Conservation (phyloP, 2,113 vertebrate species). For the Cavia aperea region DNA sequence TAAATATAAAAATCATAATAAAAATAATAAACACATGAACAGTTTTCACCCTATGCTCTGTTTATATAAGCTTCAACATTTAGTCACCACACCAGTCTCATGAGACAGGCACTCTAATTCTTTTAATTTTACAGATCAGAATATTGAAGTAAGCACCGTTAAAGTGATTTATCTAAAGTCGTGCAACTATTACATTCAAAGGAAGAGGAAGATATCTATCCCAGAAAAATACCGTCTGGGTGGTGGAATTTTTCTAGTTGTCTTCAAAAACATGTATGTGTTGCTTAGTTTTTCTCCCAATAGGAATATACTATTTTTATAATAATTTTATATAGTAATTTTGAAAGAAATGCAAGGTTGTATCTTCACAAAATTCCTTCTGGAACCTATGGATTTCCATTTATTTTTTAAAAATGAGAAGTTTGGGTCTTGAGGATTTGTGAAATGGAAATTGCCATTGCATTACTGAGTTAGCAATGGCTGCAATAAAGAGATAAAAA, state of each 20-base stretch:
- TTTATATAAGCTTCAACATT: background rate
- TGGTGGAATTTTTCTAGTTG: background rate
- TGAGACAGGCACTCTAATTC: background rate
- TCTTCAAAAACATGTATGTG: background rate
- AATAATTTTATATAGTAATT: constrained; percentile 2
- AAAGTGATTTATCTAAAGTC: background rate
- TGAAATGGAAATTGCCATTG: background rate
- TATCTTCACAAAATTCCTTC: background rate
- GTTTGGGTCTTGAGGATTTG: constrained; percentile 2
- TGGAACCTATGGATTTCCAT: constrained; percentile 22
- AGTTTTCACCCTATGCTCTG: background rate
- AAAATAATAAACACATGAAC: background rate
- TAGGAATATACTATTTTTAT: background rate
- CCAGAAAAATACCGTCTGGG: background rate
- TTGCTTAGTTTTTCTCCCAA: background rate
- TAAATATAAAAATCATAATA: background rate
- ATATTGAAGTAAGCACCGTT: background rate
- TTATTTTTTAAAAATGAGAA: constrained; percentile 49
- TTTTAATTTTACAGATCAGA: constrained; percentile 16
- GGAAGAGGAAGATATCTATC: background rate
- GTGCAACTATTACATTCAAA: background rate
- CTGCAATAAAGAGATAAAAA: constrained; percentile 40
- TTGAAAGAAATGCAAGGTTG: background rate
- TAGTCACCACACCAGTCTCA: background rate
- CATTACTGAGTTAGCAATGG: background rate